These are phyloP conservation scores for Brachionus sp. DNA, from an alignment of 1,140 invertebrate genomes.

Conservation along the genomic window DNA sequence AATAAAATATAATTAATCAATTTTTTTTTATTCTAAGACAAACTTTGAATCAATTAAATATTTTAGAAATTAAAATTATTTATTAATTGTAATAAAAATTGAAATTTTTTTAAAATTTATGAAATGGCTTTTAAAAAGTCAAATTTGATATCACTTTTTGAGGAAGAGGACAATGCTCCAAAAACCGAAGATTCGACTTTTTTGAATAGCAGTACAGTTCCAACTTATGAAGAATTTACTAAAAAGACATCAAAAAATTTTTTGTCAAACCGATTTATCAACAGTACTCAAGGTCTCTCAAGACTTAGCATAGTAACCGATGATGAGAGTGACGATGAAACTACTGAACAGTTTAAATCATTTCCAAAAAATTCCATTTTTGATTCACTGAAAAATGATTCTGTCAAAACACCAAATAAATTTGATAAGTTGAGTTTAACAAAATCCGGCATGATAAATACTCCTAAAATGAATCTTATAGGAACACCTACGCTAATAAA, in stretches of 20 bases:
- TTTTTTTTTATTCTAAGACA: neutral
- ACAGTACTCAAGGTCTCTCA: constrained; percentile 21
- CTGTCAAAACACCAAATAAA: neutral
- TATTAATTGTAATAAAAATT: neutral
- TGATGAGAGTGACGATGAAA: constrained; percentile 41
- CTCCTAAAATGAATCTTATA: neutral
- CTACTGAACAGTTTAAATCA: neutral
- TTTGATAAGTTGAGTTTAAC: neutral
- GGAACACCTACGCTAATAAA: neutral
- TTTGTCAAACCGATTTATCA: neutral
- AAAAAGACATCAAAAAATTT: constrained; percentile 18
- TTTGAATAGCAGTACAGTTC: constrained; percentile 43
- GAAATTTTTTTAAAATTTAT: neutral
- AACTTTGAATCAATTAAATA: neutral
- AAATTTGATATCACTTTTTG: neutral
- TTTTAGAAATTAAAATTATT: neutral
- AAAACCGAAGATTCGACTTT: constrained; percentile 3
- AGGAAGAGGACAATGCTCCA: neutral
- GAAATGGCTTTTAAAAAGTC: neutral
- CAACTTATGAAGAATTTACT: constrained; percentile 42
- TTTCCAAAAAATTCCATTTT: neutral
- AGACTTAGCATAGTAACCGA: constrained; percentile 10
- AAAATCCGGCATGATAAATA: neutral
- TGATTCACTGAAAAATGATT: neutral
- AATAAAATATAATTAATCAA: neutral